Evolutionary conservation across 2,797 vertebrate genomes (phyloP).

Genomic region (Molothrus aeneus): DNA sequence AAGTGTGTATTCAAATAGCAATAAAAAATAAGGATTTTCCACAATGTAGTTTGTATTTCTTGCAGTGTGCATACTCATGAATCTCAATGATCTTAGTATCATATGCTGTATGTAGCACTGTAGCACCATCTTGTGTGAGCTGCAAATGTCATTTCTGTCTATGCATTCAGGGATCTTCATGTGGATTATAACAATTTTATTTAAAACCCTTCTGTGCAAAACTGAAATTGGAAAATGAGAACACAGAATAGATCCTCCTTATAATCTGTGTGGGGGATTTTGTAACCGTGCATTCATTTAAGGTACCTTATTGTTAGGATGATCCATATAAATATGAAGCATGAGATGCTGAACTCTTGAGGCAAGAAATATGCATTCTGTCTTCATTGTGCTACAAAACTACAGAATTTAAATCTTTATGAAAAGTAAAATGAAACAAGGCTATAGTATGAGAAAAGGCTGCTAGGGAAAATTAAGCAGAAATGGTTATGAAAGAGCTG

Average conservation of each 20-base stretch:
- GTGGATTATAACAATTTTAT: not conserved
- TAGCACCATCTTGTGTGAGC: conserved; percentile 75
- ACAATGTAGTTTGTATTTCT: not conserved
- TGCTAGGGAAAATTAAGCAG: not conserved
- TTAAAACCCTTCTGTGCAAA: not conserved
- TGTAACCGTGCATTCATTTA: not conserved
- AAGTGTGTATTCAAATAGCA: not conserved
- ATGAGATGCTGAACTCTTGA: not conserved
- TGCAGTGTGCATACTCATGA: not conserved
- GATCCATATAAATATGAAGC: not conserved
- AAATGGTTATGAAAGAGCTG: not conserved
- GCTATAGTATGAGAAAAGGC: not conserved
- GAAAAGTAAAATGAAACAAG: not conserved
- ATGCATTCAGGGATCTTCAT: not conserved
- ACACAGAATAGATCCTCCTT: not conserved
- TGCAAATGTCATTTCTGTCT: not conserved
- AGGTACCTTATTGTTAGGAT: not conserved
- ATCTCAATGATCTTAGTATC: not conserved
- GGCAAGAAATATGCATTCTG: not conserved
- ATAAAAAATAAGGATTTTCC: not conserved
- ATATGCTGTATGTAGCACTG: conserved; percentile 24
- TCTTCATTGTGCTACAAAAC: not conserved
- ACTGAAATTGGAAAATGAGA: not conserved
- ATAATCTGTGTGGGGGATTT: not conserved
- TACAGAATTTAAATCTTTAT: not conserved